Base-by-base conservation (phyloP, 2,797 vertebrate species). In the Esox masquinongy region DNA sequence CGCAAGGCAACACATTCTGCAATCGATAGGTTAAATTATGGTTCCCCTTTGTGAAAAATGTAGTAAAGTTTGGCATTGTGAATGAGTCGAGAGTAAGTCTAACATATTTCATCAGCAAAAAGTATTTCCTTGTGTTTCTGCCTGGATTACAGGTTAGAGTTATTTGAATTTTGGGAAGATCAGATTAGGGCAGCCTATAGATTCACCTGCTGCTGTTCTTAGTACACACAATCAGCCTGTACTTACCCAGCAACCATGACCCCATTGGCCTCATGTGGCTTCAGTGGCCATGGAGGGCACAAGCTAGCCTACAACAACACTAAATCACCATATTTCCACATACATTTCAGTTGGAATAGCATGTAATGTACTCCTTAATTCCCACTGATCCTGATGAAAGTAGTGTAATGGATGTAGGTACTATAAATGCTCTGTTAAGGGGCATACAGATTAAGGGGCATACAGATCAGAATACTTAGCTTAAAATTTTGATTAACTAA, bases 1-100 rank as follows among this genome's bases (percentile, higher is more conserved):
- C 88, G 80, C 88, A 74, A 85, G 84, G 86, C 88, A 91, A 89
- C 90, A 89, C 88, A 86, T 92, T 90, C 89, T 83, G 80, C 80
- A 83, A 93, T 93, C 91, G 74, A 92, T 93, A 84, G 83, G 77
- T 74, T 77, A 87, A 92, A 91, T 92, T 87, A 92, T 88, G 90
- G 88, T 91, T 92, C 86, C 82, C 86, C 87, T 85, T 90, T 88
- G 88, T 89, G 88, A 90, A 84, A 92, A 91, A 92, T 89, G 84
- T 88, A 84, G 80, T 82, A 82, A 90, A 90, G 90, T 88, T 70
- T 91, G 85, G 81, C 83, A 82, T 86, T 83, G 83, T 85, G 87
- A 87, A 84, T 83, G 14, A 26, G 78, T 75, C 31, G 64, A 88
- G 84, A 92, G 74, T 81, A 0, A 66, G 77, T 74, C 71, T 80